Conservation (phyloP, 2,113 vertebrate genomes). For the Morone saxatilis region DNA sequence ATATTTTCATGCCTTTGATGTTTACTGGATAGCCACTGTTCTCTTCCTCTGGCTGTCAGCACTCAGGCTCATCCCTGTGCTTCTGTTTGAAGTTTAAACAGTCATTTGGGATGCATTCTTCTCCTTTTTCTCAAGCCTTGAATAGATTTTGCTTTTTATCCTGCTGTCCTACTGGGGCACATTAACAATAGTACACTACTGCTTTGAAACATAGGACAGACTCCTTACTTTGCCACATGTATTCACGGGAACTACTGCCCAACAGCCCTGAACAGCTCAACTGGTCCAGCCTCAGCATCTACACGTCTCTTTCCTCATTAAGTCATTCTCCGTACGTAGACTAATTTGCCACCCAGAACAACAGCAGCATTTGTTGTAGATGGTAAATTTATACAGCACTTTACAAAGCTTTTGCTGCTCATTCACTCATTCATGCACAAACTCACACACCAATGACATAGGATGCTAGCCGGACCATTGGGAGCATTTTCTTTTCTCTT, state of each 20-base stretch:
- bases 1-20: slow-evolving; percentile 30
- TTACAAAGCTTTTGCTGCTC: too few relatives aligned
- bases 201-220: neutral
- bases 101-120: slow-evolving; percentile 39
- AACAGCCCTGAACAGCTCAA: neutral
- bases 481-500: too few relatives aligned
- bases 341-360: too few relatives aligned
- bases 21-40: slow-evolving; percentile 20
- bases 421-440: too few relatives aligned
- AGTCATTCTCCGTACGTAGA: too few relatives aligned
- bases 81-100: slow-evolving; percentile 56
- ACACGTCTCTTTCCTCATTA: too few relatives aligned
- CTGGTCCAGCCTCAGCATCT: neutral
- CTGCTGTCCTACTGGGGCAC: slow-evolving; percentile 20
- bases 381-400: too few relatives aligned
- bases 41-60: slow-evolving; percentile 33
- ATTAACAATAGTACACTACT: neutral
- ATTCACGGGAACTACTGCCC: neutral
- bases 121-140: neutral
- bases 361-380: too few relatives aligned
- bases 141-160: slow-evolving; percentile 30
- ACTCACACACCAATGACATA: too few relatives aligned
- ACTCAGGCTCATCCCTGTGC: slow-evolving; percentile 7
- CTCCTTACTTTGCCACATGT: neutral
- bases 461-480: too few relatives aligned